Percentiles rank a stretch among this genome's conserved stretches.
These are phyloP conservation scores for Oceanodroma leucorhoa DNA, from an alignment of 2,797 vertebrate species.

Conservation along the genomic window DNA sequence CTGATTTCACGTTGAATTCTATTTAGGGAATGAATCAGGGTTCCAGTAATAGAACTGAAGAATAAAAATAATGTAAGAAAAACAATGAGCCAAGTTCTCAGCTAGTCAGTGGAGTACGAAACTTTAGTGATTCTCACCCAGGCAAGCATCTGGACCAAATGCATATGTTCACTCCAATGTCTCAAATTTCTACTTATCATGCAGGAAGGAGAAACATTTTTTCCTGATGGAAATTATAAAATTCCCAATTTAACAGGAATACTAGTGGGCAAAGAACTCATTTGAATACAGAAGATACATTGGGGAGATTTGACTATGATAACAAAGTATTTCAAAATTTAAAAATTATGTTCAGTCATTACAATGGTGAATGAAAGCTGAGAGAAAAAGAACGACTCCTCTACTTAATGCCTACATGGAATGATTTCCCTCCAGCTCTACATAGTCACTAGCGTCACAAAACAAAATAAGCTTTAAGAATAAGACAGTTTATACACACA, in stretches of 20 bases:
- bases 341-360: neutral
- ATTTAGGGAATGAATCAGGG: neutral
- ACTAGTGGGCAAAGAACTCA: neutral
- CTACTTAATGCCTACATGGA: neutral
- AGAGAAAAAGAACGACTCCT: neutral
- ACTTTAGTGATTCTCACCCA: neutral
- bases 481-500: slow-evolving; percentile 56
- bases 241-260: neutral
- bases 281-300: neutral
- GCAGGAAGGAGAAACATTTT: neutral
- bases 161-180: neutral
- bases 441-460: slow-evolving; percentile 18
- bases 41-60: neutral
- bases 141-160: neutral
- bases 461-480: slow-evolving; percentile 71
- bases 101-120: neutral
- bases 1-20: neutral
- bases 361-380: neutral
- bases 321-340: neutral
- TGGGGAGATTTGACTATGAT: neutral
- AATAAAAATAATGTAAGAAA: neutral
- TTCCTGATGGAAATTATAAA: neutral
- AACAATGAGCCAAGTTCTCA: neutral
- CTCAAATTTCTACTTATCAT: neutral
- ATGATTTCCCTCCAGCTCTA: neutral